Evolutionary conservation across 2,888 invertebrate species (phyloP), one percentile per base, ranked within the genome.

Genomic region (Cataglyphis albicans): DNA sequence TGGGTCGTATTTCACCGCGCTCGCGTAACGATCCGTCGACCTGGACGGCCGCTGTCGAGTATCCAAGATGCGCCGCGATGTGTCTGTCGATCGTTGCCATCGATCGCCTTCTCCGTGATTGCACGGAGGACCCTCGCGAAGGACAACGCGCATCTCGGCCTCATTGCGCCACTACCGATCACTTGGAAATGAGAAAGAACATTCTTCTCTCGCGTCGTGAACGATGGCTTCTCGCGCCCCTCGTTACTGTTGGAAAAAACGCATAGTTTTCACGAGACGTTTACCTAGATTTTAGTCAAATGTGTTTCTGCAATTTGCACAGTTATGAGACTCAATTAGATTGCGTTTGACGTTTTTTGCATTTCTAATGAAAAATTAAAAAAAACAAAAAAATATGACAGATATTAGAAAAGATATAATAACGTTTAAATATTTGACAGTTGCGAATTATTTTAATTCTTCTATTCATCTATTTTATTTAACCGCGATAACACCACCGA

Each of bases 1-100:
- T 86, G 87, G 83, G 85, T 80, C 82, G 87, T 91, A 91, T 91
- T 91, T 91, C 87, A 91, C 83, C 82, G 61, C 63, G 82, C 78
- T 72, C 84, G 88, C 84, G 87, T 87, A 89, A 91, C 87, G 83
- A 89, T 78, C 41, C 72, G 81, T 44, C 25, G 57, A 68, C 72
- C 83, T 35, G 29, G 70, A 72, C 15, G 70, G 61, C 67, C 83
- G 83, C 70, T 73, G 82, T 73, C 84, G 15, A 78, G 78, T 82
- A 88, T 84, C 82, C 35, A 35, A 35, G 80, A 81, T 83, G 64
- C 55, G 63, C 48, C 73, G 65, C 68, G 78, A 82, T 59, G 61
- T 65, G 75, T 57, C 70, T 65, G 75, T 57, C 74, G 61, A 74
- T 81, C 74, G 68, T 59, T 57, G 78, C 41, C 70, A 68, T 76